Percentiles rank a stretch among this genome's conserved stretches.
These are phyloP conservation scores for Podilymbus podiceps DNA, from an alignment of 2,113 vertebrate species.

Conservation along the genomic window DNA sequence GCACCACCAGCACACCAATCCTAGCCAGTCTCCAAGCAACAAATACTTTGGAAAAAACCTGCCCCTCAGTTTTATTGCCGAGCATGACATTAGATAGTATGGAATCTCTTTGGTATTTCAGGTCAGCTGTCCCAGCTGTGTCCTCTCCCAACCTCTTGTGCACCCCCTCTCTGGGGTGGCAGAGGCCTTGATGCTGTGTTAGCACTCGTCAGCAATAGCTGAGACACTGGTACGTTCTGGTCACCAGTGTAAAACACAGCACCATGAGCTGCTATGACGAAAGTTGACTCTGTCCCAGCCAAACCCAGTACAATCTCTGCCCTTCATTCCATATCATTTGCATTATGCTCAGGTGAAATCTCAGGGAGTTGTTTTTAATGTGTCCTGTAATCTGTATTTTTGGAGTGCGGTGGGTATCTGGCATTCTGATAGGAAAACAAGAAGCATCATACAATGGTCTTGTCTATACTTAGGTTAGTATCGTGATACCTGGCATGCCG, in stretches of 20 bases:
- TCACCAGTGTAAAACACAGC: background rate
- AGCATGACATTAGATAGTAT: background rate
- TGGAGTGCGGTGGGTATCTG: background rate
- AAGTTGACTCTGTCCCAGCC: background rate
- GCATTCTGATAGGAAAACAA: background rate
- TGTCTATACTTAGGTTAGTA: background rate
- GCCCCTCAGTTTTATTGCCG: background rate
- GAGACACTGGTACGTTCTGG: background rate
- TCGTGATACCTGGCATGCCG: background rate
- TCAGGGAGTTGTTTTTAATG: background rate
- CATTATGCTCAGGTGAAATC: background rate
- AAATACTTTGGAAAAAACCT: background rate
- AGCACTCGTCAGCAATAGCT: background rate
- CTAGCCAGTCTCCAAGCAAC: background rate
- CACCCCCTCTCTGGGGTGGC: background rate
- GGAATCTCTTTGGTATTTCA: constrained; percentile 34
- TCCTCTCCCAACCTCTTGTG: constrained; percentile 13
- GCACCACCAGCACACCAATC: background rate
- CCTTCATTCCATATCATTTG: background rate
- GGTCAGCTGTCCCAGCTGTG: constrained; percentile 58
- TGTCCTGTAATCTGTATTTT: background rate
- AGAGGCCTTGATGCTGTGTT: background rate
- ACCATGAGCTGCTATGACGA: background rate
- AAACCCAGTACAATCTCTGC: background rate
- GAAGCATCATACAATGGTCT: background rate